phyloP scores from a whole-genome alignment of 2,797 vertebrate species.

The Atherinosoma microstoma region DNA sequence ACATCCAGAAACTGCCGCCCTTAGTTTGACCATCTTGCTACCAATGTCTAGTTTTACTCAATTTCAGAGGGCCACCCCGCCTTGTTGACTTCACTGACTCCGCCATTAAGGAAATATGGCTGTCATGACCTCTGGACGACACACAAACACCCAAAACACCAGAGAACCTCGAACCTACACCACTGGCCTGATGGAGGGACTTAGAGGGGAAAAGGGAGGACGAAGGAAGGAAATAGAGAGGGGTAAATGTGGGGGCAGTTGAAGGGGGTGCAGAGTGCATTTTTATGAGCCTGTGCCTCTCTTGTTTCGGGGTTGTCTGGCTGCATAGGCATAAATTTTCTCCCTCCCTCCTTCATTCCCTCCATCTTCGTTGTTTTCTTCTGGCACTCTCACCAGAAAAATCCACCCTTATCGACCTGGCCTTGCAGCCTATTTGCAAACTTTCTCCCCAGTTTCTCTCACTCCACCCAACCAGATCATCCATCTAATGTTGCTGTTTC shows the following conservation, averaged over 20 bases:
- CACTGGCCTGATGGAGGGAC: constrained; percentile 49
- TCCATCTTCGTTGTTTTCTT: constrained; percentile 48
- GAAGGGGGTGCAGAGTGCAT: constrained; percentile 55
- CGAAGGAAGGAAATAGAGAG: constrained; percentile 43
- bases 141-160: constrained; percentile 69
- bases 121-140: constrained; percentile 73
- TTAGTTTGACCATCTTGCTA: constrained; percentile 6
- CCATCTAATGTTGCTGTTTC: constrained; percentile 28
- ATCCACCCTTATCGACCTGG: constrained; percentile 53
- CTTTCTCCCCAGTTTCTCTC: constrained; percentile 49
- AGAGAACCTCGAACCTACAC: constrained; percentile 55
- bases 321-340: constrained; percentile 70
- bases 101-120: constrained; percentile 78
- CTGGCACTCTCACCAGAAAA: constrained; percentile 36
- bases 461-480: constrained; percentile 12
- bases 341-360: constrained; percentile 19
- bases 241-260: constrained; percentile 23
- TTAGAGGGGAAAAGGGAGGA: constrained; percentile 37
- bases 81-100: constrained; percentile 81
- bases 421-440: constrained; percentile 63
- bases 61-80: constrained; percentile 66
- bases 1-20: constrained; percentile 2
- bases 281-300: constrained; percentile 80
- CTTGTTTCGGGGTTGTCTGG: constrained; percentile 78
- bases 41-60: constrained; percentile 27